Percentiles rank a stretch among this genome's conserved stretches.
Evolutionary conservation across 1,140 invertebrate species (phyloP).

Genomic region (Lordiphosa mommai): DNA sequence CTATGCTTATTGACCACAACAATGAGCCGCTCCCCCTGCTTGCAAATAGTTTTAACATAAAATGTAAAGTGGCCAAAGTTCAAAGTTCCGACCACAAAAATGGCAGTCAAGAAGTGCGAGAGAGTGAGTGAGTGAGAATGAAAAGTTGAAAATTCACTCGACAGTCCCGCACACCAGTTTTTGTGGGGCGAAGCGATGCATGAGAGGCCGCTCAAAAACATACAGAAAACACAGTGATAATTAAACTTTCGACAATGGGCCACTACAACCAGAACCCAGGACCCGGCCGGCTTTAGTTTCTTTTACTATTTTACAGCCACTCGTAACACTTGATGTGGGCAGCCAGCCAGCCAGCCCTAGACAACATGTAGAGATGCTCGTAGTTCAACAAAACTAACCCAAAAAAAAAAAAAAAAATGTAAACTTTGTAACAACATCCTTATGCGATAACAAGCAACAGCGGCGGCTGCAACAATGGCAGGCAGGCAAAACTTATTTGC

Average conservation of each 20-base stretch:
- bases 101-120: conserved; percentile 14
- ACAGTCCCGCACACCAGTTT: conserved; percentile 21
- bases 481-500: conserved; percentile 66
- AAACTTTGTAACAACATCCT: conserved; percentile 75
- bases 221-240: conserved; percentile 62
- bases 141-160: conserved; percentile 54
- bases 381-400: conserved; percentile 11
- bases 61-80: conserved; percentile 34
- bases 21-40: conserved; percentile 8
- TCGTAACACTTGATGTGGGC: conserved; percentile 59
- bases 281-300: conserved; percentile 23
- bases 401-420: conserved; percentile 29
- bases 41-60: conserved; percentile 1
- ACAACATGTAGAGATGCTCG: conserved; percentile 55
- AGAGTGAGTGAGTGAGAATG: not conserved
- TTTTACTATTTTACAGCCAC: conserved; percentile 59
- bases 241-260: conserved; percentile 71
- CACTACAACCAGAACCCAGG: not conserved
- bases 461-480: conserved; percentile 31
- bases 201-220: conserved; percentile 17
- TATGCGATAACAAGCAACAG: conserved; percentile 67
- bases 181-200: not conserved
- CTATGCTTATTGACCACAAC: conserved; percentile 66
- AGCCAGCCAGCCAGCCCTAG: conserved; percentile 45
- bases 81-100: conserved; percentile 53